These are phyloP conservation scores for Plagodis dolabraria DNA, from an alignment of 2,888 invertebrate genomes.

Conservation along the genomic window DNA sequence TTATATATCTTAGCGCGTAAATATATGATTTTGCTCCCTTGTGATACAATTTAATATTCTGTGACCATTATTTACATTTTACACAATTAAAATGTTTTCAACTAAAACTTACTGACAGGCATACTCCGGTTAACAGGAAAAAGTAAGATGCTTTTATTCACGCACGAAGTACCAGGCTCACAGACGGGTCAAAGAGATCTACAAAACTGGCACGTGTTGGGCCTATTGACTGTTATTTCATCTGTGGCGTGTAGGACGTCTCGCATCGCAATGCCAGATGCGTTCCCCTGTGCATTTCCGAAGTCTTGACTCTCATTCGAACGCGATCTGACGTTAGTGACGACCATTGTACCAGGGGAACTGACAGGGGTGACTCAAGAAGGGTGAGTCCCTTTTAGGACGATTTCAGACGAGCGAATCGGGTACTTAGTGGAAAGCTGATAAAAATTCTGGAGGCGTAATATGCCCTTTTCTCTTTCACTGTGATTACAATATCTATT, in stretches of 20 bases:
- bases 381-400: conserved; percentile 32
- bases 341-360: conserved; percentile 36
- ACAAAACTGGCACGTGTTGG: conserved; percentile 25
- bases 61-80: too few species aligned
- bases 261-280: conserved; percentile 31
- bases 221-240: conserved; percentile 7
- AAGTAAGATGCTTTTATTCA: conserved; percentile 17
- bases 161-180: conserved; percentile 32
- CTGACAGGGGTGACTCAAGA: conserved; percentile 30
- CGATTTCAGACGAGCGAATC: conserved; percentile 30
- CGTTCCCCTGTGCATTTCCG: conserved; percentile 30
- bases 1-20: too few species aligned
- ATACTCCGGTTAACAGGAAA: background rate
- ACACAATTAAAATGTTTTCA: too few species aligned
- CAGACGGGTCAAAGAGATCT: conserved; percentile 32
- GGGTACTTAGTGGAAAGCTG: conserved; percentile 25
- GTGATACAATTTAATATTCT: too few species aligned
- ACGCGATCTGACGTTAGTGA: conserved; percentile 38
- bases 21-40: too few species aligned
- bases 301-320: conserved; percentile 39
- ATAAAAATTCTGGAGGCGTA: conserved; percentile 26
- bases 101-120: too few species aligned
- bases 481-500: conserved; percentile 12
- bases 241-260: background rate
- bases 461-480: conserved; percentile 18